Base-by-base conservation (phyloP, 2,113 vertebrate genomes). In the Podarcis muralis region DNA sequence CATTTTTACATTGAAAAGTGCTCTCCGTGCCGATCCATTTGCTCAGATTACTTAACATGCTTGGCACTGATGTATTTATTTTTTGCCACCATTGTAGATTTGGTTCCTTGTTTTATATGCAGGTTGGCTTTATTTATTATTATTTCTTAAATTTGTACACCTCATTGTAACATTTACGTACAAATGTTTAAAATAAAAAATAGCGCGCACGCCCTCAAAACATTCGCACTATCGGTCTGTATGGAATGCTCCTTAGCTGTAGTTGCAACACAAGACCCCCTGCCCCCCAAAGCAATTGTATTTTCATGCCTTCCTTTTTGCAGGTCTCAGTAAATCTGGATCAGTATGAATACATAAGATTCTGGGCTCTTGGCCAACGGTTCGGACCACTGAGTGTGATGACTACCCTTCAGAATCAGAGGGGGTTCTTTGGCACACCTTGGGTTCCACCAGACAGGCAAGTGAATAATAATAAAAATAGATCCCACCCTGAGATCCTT, bases 311-410 rank as follows among this genome's bases (percentile, higher is more conserved):
- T 83, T 79, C 16, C 1, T 82, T 59, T 57, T 32, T 75, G 65
- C 92, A 97, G 96, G 96, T 97, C 80, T 92, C 90, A 25, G 81
- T 96, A 30, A 94, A 96, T 81, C 87, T 97, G 91, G 96, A 96
- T 68, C 95, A 96, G 59, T 97, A 97, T 3, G 89, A 96, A 89
- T 96, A 96, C 87, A 96, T 96, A 53, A 92, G 89, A 2, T 97
- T 96, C 93, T 97, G 96, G 96, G 96, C 96, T 40, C 94, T 97
- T 75, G 96, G 96, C 86, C 95, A 96, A 87, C 90, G 95, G 43
- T 74, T 95, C 0, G 96, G 96, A 72, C 92, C 89, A 37, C 91
- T 96, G 69, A 91, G 95, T 11, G 91, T 59, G 1, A 92, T 92
- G 87, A 90, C 96, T 89, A 94, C 85, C 30, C 74, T 93, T 88